Conservation (phyloP, 2,113 vertebrate species). For the Pitta sordida region DNA sequence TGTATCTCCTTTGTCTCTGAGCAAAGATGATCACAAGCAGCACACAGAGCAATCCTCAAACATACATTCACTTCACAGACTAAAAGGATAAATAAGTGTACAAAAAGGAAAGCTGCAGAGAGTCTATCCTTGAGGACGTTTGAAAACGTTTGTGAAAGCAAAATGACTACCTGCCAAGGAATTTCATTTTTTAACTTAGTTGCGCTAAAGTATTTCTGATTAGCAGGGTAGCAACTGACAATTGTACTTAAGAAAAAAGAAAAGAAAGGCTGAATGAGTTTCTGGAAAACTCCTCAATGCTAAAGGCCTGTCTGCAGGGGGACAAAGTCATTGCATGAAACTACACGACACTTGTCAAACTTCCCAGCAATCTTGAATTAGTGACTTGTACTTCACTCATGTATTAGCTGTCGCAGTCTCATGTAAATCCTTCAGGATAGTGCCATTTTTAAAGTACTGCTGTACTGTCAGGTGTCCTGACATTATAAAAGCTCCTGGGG, state of each 20-base stretch:
- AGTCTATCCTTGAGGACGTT: background rate
- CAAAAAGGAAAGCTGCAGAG: background rate
- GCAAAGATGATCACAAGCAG: background rate
- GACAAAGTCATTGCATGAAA: background rate
- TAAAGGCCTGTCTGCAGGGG: background rate
- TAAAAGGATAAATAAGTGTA: background rate
- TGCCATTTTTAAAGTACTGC: background rate
- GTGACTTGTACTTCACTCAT: background rate
- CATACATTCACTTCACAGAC: background rate
- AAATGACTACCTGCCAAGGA: background rate
- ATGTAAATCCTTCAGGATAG: background rate
- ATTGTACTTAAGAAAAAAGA: background rate
- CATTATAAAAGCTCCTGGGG: background rate
- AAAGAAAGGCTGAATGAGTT: background rate
- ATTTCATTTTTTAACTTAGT: background rate
- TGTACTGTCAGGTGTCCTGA: background rate
- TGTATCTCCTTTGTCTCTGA: background rate
- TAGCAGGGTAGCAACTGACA: background rate
- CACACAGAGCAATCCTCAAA: background rate
- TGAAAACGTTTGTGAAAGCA: background rate
- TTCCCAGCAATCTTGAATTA: background rate
- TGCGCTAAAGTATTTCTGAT: background rate
- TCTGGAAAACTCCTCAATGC: background rate
- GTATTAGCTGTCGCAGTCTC: background rate
- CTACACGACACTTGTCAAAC: background rate